A percentile compares a stretch with the other conserved stretches of the same genome.
phyloP scores from a whole-genome alignment of 53 echinoderm and acorn worm species.

The Zoroaster sp. region DNA sequence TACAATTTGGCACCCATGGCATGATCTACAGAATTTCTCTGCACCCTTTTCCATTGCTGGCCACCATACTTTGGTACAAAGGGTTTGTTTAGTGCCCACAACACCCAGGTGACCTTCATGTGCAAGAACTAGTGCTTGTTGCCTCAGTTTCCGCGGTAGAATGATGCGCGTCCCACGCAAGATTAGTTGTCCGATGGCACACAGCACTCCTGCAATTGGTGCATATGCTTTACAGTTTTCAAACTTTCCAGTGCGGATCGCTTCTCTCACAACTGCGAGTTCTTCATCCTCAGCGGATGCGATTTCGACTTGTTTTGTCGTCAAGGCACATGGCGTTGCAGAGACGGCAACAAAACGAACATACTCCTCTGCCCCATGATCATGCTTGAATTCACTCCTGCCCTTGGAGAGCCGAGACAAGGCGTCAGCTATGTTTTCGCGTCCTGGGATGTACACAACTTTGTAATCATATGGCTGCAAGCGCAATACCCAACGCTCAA shows the following conservation, averaged over 20 bases:
- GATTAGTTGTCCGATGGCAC: constrained; percentile 33
- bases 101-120: constrained; percentile 43
- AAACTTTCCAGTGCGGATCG: no score
- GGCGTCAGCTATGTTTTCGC: constrained; percentile 50
- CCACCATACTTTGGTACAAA: constrained; percentile 53
- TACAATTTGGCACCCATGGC: constrained; percentile 65
- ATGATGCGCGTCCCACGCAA: no score
- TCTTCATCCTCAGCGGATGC: neutral
- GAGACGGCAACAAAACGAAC: constrained; percentile 53
- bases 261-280: constrained; percentile 10
- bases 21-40: constrained; percentile 33
- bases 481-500: constrained; percentile 58
- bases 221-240: constrained; percentile 29
- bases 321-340: constrained; percentile 58
- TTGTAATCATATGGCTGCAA: constrained; percentile 59
- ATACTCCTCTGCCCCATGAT: constrained; percentile 13
- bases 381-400: neutral
- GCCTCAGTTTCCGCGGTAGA: no score
- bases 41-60: constrained; percentile 39
- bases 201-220: constrained; percentile 6
- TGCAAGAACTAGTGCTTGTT: neutral
- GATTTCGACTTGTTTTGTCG: neutral
- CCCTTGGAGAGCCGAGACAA: constrained; percentile 44
- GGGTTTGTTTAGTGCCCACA: constrained; percentile 34
- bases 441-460: constrained; percentile 53